phyloP scores from a whole-genome alignment of 1,140 invertebrate species.

The Bemisia tabaci region DNA sequence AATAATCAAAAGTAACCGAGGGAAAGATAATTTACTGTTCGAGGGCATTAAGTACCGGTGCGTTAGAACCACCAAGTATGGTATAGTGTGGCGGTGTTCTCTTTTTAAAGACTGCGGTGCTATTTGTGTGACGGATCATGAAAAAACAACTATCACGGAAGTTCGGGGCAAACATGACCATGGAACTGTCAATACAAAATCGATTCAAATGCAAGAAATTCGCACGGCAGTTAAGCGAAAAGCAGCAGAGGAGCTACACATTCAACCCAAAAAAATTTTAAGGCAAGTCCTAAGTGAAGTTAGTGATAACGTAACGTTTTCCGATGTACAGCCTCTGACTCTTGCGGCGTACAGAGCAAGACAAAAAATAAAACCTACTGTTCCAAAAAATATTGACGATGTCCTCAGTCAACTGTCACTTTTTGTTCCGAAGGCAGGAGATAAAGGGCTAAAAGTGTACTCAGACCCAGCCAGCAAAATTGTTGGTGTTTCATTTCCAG shows the following conservation, averaged over 20 bases:
- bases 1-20: neutral
- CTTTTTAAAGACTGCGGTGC: neutral
- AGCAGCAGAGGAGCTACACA: neutral
- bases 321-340: neutral
- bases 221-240: neutral
- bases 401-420: too few species aligned
- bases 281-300: neutral
- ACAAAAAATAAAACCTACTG: neutral
- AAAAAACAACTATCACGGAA: neutral
- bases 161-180: neutral
- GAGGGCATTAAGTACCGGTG: neutral
- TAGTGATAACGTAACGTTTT: neutral
- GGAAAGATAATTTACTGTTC: neutral
- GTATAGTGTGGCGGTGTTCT: neutral
- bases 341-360: neutral
- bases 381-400: neutral
- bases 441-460: too few species aligned
- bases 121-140: neutral
- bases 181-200: neutral
- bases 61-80: neutral
- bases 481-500: too few species aligned
- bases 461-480: too few species aligned
- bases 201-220: neutral
- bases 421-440: too few species aligned
- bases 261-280: neutral